Base-by-base conservation (phyloP, 2,888 invertebrate species). In the Ophonus ardosiacus region DNA sequence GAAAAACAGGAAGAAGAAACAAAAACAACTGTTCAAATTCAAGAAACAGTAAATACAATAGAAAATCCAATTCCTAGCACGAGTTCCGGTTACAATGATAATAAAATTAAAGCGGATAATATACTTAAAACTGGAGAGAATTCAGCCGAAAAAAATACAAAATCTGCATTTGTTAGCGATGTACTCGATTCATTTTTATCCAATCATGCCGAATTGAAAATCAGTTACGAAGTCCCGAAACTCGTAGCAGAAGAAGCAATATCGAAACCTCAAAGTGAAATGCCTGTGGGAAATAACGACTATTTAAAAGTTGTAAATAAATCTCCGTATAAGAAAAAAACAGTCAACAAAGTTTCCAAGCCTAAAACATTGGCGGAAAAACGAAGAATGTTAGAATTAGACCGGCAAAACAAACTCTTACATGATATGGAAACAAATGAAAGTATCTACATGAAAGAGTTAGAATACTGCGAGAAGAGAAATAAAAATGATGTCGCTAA, bases 281-380 rank as follows among this genome's bases (percentile, higher is more conserved):
- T 86, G 18, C 86, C 87, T 6, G 78, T 85, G n/a, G 31, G 8
- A 5, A 61, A 63, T 15, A 21, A 83, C 51, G 79, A 81, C 18
- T 81, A 84, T 43, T 51, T 81, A 86, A 71, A 40, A 40, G 68
- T 51, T 15, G 56, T 56, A 57, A 82, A 61, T 18, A 40, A 85
- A 76, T 21, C 17, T 57, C 24, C 10, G 13, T 38, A 21, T 24
- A 86, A 68, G 56, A 87, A 81, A 51, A 84, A 85, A 8, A n/a
- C 17, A 4, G 86, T 78, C 10, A 90, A 89, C 15, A 89, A 90
- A 56, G 86, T 90, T 10, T 89, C 90, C 21, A 92, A 92, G 85
- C 90, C 93, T 1, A 91, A 93, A 86, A 93, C 93, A 0, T 90
- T 93, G 1, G 93, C 93, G 0, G 93, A 93, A 87, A 92, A 93